Conservation (phyloP, 1,140 invertebrate genomes). For the Melanaphis sacchari region DNA sequence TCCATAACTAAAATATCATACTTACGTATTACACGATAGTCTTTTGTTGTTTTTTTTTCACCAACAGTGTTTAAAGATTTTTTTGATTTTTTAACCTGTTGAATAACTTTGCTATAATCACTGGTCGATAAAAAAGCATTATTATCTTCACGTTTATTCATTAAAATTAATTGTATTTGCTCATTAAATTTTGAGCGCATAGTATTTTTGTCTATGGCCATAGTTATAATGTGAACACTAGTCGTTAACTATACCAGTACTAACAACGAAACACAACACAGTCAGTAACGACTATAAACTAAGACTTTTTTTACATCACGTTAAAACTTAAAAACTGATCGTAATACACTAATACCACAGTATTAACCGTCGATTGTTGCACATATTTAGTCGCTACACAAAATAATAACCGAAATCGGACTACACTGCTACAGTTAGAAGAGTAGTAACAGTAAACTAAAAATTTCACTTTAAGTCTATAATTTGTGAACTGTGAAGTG, state of each 20-base stretch:
- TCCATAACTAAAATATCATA: conserved; percentile 29
- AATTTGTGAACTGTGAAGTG: too few relatives aligned
- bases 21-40: conserved; percentile 22
- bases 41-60: not conserved
- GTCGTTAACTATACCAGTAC: not conserved
- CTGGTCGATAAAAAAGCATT: not conserved
- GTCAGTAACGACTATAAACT: too few relatives aligned
- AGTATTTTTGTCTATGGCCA: not conserved
- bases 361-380: not conserved
- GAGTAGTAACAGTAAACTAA: too few relatives aligned
- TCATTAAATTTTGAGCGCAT: not conserved
- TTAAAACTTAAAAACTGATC: not conserved
- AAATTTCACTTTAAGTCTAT: too few relatives aligned
- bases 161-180: not conserved
- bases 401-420: too few relatives aligned
- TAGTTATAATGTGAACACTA: not conserved
- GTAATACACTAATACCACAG: not conserved
- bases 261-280: not conserved
- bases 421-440: too few relatives aligned
- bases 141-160: conserved; percentile 22
- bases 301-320: not conserved
- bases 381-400: too few relatives aligned
- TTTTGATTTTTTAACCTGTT: conserved; percentile 30
- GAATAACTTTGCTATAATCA: conserved; percentile 2
- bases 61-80: not conserved